phyloP scores from a whole-genome alignment of 2,888 invertebrate genomes.

The Machimus atricapillus region DNA sequence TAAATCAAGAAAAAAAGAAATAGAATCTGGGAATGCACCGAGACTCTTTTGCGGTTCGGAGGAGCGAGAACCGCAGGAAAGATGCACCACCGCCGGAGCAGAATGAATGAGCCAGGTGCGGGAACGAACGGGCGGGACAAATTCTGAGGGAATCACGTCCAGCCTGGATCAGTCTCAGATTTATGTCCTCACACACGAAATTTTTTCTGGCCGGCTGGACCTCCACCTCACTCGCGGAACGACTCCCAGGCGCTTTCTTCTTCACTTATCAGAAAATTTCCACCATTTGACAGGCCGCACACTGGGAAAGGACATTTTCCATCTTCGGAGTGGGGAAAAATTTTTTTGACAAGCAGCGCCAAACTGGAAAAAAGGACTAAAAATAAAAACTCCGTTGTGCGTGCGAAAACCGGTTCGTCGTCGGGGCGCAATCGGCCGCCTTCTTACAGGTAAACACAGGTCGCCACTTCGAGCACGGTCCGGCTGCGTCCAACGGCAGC shows the following conservation, averaged over 20 bases:
- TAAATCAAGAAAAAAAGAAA: background rate
- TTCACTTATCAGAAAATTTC: constrained; percentile 14
- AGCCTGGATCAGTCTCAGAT: background rate
- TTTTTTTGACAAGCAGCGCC: constrained; percentile 14
- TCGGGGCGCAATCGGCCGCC: background rate
- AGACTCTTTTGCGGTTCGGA: background rate
- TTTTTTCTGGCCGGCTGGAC: background rate
- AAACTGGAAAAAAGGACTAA: constrained; percentile 30
- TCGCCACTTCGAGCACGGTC: background rate
- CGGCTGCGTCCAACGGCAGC: background rate
- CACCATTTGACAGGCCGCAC: background rate
- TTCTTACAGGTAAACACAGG: background rate
- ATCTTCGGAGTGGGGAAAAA: background rate
- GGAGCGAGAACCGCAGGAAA: background rate
- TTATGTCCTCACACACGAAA: background rate
- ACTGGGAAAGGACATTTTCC: background rate
- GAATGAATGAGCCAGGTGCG: background rate
- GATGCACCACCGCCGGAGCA: background rate
- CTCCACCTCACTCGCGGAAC: background rate
- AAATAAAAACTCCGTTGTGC: background rate
- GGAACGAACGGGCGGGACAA: background rate
- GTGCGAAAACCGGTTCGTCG: background rate
- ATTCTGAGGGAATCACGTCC: background rate
- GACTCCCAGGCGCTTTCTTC: background rate
- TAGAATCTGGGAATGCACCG: background rate